Evolutionary conservation across 2,797 vertebrate genomes (phyloP).

Genomic region (Momotus momota): DNA sequence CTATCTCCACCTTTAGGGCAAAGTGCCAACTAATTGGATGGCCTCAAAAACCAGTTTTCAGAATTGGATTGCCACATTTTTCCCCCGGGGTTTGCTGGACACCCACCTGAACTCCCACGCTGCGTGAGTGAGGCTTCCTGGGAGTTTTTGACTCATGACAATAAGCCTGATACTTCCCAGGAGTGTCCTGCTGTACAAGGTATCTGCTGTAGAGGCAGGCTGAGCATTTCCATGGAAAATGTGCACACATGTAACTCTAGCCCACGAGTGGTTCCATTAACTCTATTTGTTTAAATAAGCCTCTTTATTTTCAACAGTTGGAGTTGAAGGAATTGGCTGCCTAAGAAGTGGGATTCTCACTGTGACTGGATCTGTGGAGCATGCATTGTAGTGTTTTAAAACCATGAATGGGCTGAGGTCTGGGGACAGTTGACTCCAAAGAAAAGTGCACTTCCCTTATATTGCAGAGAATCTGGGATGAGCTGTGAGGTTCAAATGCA

Average conservation of each 20-base stretch:
- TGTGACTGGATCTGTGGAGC: background rate
- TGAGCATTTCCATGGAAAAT: background rate
- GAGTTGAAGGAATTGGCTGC: background rate
- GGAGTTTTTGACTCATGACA: background rate
- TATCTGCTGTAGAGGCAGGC: background rate
- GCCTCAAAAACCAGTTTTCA: background rate
- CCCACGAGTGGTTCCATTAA: background rate
- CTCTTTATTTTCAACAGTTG: background rate
- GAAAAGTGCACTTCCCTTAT: background rate
- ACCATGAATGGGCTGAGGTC: background rate
- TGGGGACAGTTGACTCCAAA: background rate
- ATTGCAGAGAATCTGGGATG: background rate
- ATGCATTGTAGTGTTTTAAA: background rate
- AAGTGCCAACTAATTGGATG: background rate
- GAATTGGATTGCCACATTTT: background rate
- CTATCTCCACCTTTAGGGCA: background rate
- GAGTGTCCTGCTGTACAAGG: background rate
- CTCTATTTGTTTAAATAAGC: background rate
- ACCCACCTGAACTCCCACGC: rapidly evolving
- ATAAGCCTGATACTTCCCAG: background rate
- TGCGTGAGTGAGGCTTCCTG: background rate
- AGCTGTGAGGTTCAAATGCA: background rate
- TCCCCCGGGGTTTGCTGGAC: background rate
- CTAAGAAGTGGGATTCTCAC: background rate
- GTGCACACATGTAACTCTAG: rapidly evolving